Conservation (phyloP, 1,140 invertebrate genomes). For the Drosophila nasuta region DNA sequence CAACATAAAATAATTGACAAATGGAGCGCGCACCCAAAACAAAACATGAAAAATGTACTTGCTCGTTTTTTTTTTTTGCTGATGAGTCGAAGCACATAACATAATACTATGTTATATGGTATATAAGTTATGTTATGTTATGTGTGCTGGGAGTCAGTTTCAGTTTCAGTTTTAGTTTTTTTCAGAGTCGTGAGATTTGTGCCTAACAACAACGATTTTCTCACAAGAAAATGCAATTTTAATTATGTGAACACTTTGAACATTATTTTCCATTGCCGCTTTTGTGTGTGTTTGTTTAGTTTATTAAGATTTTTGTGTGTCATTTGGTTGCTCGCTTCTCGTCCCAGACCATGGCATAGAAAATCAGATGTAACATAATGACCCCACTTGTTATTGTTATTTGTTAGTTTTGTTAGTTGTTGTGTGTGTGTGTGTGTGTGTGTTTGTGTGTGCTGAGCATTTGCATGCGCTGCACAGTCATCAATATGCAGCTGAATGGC, state of each 20-base stretch:
- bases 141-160: conserved; percentile 41
- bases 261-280: conserved; percentile 46
- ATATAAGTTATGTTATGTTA: neutral
- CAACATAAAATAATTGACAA: conserved; percentile 20
- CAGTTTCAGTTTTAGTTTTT: too few species aligned
- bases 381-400: conserved; percentile 37
- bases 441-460: conserved; percentile 12
- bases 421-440: neutral
- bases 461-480: conserved; percentile 25
- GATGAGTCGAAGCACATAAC: conserved; percentile 22
- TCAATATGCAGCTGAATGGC: conserved; percentile 35
- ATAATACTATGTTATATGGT: neutral
- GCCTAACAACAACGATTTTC: conserved; percentile 34
- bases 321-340: conserved; percentile 35
- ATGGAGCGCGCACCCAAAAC: conserved; percentile 39
- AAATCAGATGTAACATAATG: conserved; percentile 68
- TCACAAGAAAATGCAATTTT: conserved; percentile 61
- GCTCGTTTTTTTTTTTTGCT: neutral
- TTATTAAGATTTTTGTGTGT: conserved; percentile 56
- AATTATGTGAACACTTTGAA: conserved; percentile 52
- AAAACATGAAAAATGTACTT: conserved; percentile 1
- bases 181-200: conserved; percentile 4
- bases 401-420: neutral
- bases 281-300: conserved; percentile 36
- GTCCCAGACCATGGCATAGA: conserved; percentile 77